Percentiles rank a stretch among this genome's conserved stretches.
Evolutionary conservation across 2,113 vertebrate genomes (phyloP).

Genomic region (Psettodes erumei): DNA sequence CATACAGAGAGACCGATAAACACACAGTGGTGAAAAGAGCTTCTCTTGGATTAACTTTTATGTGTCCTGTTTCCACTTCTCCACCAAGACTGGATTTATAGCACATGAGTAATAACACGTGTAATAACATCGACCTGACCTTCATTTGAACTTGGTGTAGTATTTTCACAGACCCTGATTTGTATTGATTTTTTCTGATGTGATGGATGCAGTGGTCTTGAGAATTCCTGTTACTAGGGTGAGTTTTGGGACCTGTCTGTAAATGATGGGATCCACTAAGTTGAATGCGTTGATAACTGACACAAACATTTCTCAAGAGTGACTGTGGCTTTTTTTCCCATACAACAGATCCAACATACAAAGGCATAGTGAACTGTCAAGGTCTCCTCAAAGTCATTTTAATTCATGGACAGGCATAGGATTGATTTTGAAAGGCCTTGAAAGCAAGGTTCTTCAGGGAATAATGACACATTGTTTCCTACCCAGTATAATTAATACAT

Average conservation of each 20-base stretch:
- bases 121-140: not conserved
- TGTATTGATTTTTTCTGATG: not conserved
- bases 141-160: not conserved
- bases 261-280: not conserved
- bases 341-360: not conserved
- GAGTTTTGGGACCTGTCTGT: not conserved
- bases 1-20: constrained; percentile 25
- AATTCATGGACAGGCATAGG: not conserved
- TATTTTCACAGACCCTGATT: not conserved
- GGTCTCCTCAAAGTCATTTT: not conserved
- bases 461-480: not conserved
- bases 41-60: not conserved
- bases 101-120: not conserved
- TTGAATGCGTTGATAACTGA: accelerated
- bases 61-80: not conserved
- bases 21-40: not conserved
- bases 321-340: not conserved
- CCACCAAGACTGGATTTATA: not conserved
- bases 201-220: no score
- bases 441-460: not conserved
- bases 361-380: not conserved
- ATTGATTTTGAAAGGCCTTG: constrained; percentile 7
- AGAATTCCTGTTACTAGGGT: not conserved
- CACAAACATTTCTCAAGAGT: not conserved
- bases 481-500: not conserved